These are phyloP conservation scores for Metridium senile DNA, from an alignment of 92 coral and sea anemone genomes.

Conservation along the genomic window DNA sequence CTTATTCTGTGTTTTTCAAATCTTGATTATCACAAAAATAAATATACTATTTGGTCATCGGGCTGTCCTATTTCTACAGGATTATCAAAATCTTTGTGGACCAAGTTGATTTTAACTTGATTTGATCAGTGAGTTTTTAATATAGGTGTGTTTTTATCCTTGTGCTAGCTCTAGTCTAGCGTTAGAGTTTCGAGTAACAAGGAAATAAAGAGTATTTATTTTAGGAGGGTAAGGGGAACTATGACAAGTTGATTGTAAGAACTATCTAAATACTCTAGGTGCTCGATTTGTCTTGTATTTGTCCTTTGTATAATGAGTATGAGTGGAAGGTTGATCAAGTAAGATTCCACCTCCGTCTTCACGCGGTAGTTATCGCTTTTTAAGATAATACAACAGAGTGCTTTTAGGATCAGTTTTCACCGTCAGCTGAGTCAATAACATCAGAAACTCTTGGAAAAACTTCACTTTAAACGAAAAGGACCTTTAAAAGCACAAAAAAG, in stretches of 20 bases:
- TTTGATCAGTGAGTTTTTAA: too few species aligned
- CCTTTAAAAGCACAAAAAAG: slow-evolving; percentile 16
- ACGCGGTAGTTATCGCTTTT: background rate
- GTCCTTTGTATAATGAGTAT: background rate
- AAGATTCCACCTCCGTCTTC: slow-evolving; percentile 1
- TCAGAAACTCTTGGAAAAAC: slow-evolving; percentile 7
- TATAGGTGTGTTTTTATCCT: too few species aligned
- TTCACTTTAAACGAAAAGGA: background rate
- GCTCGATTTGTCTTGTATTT: background rate
- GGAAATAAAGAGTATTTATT: background rate
- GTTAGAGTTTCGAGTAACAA: too few species aligned
- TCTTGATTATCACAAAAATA: background rate
- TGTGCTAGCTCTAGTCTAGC: too few species aligned
- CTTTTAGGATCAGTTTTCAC: slow-evolving; percentile 11
- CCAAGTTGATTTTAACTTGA: too few species aligned
- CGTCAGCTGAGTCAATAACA: slow-evolving; percentile 32
- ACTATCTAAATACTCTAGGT: slow-evolving; percentile 1
- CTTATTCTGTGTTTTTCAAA: background rate
- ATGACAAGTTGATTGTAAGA: background rate
- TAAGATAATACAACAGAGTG: slow-evolving; percentile 3
- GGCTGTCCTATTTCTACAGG: background rate
- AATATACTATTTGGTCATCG: background rate
- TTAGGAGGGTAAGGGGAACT: background rate
- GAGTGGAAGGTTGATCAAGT: background rate
- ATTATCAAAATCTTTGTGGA: background rate